These are phyloP conservation scores for Sciaenops ocellatus DNA, from an alignment of 2,797 vertebrate species.

Conservation along the genomic window DNA sequence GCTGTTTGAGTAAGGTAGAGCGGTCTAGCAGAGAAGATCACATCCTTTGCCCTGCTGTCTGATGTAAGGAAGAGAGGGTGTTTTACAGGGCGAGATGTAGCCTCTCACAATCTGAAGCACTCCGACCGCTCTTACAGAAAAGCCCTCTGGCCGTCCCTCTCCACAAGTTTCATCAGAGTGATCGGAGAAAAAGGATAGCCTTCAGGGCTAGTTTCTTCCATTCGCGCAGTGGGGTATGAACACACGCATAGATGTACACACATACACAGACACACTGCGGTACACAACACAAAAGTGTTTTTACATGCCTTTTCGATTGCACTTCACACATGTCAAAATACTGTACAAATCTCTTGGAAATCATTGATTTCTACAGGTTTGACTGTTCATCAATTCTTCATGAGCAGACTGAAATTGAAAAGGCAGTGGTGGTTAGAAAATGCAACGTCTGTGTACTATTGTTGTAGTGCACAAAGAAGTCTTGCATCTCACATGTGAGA, in stretches of 20 bases:
- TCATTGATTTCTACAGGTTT: conserved; percentile 78
- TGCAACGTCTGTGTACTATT: conserved; percentile 27
- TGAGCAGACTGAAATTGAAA: conserved; percentile 65
- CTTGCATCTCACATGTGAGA: conserved; percentile 56
- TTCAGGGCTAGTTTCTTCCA: conserved; percentile 76
- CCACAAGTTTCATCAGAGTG: conserved; percentile 81
- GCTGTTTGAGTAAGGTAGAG: conserved; percentile 75
- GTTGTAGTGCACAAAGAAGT: conserved; percentile 54
- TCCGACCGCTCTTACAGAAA: conserved; percentile 77
- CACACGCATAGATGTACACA: conserved; percentile 37
- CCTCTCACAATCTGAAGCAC: conserved; percentile 72
- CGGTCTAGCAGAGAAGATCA: conserved; percentile 68
- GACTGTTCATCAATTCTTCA: conserved; percentile 80
- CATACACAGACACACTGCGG: conserved; percentile 47
- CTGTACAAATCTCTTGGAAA: conserved; percentile 74
- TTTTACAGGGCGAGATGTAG: conserved; percentile 72
- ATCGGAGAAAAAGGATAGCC: conserved; percentile 81
- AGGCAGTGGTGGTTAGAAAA: conserved; percentile 35
- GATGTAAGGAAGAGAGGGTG: conserved; percentile 75
- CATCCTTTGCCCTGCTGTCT: conserved; percentile 77
- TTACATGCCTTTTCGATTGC: conserved; percentile 71
- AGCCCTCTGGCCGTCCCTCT: conserved; percentile 82
- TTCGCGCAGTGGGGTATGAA: conserved; percentile 72
- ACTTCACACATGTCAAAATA: conserved; percentile 76
- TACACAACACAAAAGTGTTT: conserved; percentile 57